Evolutionary conservation across 2,797 vertebrate species (phyloP), one percentile per base, ranked within the genome.

Genomic region (Champsocephalus gunnari): DNA sequence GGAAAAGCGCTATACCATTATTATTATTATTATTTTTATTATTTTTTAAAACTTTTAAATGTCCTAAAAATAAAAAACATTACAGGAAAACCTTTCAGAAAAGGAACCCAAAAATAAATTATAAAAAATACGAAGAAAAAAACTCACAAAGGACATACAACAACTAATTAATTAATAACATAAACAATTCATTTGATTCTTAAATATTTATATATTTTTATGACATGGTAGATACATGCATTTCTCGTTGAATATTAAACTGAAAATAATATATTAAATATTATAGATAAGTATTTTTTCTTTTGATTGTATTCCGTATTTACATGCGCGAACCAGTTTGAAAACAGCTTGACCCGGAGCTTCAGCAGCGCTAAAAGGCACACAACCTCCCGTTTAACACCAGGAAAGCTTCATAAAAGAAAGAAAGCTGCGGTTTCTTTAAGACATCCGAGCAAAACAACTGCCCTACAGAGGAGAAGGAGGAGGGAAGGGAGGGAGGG

Each of bases 361-460:
- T 38, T 14, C 34, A 28, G 77, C 62, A 0, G 32, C 71, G 61
- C 14, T 79, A 76, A 85, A 83, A 83, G 75, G 59, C 63, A 14
- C 59, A 70, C 73, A 77, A 9, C 9, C 63, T 51, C 12, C 24
- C 0, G 10, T 80, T 53, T 34, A 21, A 55, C 9, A 13, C 12
- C 48, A 48, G 60, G 45, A 64, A 61, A 75, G 55, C 76, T 66
- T 62, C 53, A 50, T 45, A 47, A 71, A 62, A 66, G 2, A 45
- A 43, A 53, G 48, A 88, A 61, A 84, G 91, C 81, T 85, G 91
- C 94, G 92, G 93, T 77, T 85, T 90, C 95, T 96, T 95, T 96
- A 96, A 96, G 94, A 93, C 87, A 87, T 66, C 73, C 68, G 81
- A 88, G 87, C 80, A 80, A 88, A 87, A 89, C 89, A 90, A 87